Evolutionary conservation across 2,113 vertebrate species (phyloP).

Genomic region (Spea multiplicata): DNA sequence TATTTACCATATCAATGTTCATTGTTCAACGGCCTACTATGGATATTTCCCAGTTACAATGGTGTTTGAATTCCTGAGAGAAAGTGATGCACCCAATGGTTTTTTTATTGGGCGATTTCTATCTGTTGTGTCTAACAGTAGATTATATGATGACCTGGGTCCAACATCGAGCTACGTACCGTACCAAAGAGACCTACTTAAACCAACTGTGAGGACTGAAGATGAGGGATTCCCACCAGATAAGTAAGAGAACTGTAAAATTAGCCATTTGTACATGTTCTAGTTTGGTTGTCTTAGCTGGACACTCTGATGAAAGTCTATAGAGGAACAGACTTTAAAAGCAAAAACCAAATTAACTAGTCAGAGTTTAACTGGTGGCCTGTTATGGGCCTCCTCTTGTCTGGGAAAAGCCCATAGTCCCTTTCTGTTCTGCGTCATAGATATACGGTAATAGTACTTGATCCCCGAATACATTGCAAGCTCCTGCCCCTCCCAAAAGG

Average conservation of each 20-base stretch:
- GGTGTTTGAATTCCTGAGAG: slow-evolving; percentile 71
- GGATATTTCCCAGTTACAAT: slow-evolving; percentile 71
- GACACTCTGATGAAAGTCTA: too few species aligned
- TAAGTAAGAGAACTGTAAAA: slow-evolving; percentile 60
- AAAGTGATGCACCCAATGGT: slow-evolving; percentile 20
- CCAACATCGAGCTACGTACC: slow-evolving; percentile 69
- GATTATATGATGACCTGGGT: slow-evolving; percentile 71
- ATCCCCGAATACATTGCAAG: too few species aligned
- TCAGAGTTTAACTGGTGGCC: too few species aligned
- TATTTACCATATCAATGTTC: slow-evolving; percentile 65
- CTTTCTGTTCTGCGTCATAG: too few species aligned
- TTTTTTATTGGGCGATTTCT: slow-evolving; percentile 81
- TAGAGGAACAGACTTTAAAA: too few species aligned
- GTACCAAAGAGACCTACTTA: slow-evolving; percentile 49
- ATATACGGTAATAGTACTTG: too few species aligned
- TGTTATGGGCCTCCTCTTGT: too few species aligned
- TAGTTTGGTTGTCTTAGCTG: too few species aligned
- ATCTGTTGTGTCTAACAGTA: slow-evolving; percentile 61
- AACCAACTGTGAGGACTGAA: background rate
- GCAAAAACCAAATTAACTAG: too few species aligned
- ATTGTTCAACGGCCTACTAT: slow-evolving; percentile 60
- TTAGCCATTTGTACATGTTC: background rate
- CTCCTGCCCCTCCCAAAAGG: too few species aligned
- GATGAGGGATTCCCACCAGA: slow-evolving; percentile 73
- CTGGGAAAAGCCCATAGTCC: too few species aligned